Evolutionary conservation across 2,797 vertebrate genomes (phyloP).

Genomic region (Sebastes umbrosus): DNA sequence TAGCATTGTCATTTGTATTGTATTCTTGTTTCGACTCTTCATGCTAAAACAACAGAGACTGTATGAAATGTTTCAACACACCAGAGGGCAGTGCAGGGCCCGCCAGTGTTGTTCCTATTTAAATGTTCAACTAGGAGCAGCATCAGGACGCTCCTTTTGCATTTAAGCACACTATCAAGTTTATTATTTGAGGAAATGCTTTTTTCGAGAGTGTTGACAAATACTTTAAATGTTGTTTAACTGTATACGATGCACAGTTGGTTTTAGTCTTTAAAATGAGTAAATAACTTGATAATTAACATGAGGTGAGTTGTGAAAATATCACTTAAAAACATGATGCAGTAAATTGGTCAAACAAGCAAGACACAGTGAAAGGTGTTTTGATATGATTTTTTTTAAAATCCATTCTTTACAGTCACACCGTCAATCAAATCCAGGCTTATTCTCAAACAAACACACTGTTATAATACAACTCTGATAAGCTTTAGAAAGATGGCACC

Average conservation of each 20-base stretch:
- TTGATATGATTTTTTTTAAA: slow-evolving; percentile 54
- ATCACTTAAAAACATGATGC: not conserved
- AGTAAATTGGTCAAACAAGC: slow-evolving; percentile 9
- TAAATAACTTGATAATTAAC: not conserved
- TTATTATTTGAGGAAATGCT: not conserved
- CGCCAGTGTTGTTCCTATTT: not conserved
- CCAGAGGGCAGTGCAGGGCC: slow-evolving; percentile 27
- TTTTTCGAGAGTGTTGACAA: not conserved
- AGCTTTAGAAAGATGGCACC: slow-evolving; percentile 78
- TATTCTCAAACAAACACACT: slow-evolving; percentile 63
- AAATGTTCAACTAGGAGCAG: not conserved
- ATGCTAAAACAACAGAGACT: not conserved
- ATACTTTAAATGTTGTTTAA: not conserved
- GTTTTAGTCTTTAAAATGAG: not conserved
- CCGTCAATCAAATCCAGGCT: slow-evolving; percentile 53
- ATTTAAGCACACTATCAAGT: not conserved
- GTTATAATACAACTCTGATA: slow-evolving; percentile 71
- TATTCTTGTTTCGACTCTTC: not conserved
- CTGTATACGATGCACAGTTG: not conserved
- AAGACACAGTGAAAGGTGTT: slow-evolving; percentile 36
- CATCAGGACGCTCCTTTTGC: not conserved
- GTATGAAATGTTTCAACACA: not conserved
- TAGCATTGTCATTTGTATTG: not conserved
- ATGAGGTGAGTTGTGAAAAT: not conserved
- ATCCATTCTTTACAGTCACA: slow-evolving; percentile 70